These are phyloP conservation scores for Blastobasis adustella DNA, from an alignment of 2,888 invertebrate species.

Conservation along the genomic window DNA sequence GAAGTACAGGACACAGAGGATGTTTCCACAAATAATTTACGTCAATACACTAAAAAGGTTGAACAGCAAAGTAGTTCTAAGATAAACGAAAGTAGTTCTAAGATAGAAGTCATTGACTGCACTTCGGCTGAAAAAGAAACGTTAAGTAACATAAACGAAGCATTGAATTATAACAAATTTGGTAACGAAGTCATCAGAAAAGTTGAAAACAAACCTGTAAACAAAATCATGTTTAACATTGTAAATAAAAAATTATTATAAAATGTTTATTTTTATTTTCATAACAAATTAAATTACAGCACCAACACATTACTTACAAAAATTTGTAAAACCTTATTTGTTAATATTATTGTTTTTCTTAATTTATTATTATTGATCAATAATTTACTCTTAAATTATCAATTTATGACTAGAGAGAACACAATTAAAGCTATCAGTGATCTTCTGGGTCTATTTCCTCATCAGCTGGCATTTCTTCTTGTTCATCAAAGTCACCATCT, in stretches of 20 bases:
- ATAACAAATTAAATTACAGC: not conserved
- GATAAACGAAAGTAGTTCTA: conserved; percentile 4
- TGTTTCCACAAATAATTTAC: conserved; percentile 1
- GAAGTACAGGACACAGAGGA: not conserved
- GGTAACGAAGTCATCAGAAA: conserved; percentile 45
- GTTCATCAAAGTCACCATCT: conserved; percentile 76
- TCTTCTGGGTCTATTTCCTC: conserved; percentile 49
- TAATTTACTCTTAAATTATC: not conserved
- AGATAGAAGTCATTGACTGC: conserved; percentile 48
- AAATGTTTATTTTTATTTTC: not conserved
- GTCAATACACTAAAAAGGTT: not conserved
- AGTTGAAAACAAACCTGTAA: conserved; percentile 42
- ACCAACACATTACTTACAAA: not conserved
- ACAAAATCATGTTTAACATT: conserved; percentile 51
- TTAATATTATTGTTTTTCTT: not conserved
- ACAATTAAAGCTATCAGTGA: conserved; percentile 19
- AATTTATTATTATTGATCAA: not conserved
- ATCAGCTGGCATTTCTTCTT: conserved; percentile 55
- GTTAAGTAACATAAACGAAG: conserved; percentile 51
- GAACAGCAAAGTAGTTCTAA: conserved; percentile 3
- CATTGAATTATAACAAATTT: conserved; percentile 51
- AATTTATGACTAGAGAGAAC: not conserved
- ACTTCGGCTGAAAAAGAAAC: conserved; percentile 39
- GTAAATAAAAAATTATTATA: conserved; percentile 31
- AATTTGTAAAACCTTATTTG: not conserved